Base-by-base conservation (phyloP, 2,888 invertebrate genomes). In the Eulithis prunata region DNA sequence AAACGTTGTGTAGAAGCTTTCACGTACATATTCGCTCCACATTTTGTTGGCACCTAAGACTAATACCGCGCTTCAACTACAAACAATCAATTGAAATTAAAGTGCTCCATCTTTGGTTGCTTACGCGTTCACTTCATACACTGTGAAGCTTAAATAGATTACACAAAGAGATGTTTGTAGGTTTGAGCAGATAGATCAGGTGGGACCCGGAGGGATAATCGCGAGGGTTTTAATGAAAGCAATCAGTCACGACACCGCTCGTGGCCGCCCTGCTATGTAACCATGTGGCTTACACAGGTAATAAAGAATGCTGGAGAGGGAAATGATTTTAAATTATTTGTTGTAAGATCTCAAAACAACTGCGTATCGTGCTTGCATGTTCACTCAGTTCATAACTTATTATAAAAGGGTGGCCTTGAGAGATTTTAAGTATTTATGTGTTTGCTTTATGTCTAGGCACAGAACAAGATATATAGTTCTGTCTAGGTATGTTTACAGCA, bases 171-270 rank as follows among this genome's bases (percentile, higher is more conserved):
- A 66, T 62, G 69, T 71, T 69, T 64, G 72, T 74, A 68, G 64
- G 65, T 65, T 69, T 55, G 64, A 67, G 64, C 63, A 68, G 68
- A 77, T 75, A 80, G 75, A 77, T 78, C 76, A 78, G 80, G 80
- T 80, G 80, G 72, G 75, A 71, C 69, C 74, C 64, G 59, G 69
- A 78, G 73, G 77, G 78, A 80, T 82, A 78, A 79, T 78, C 78
- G 73, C 64, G 73, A 72, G 73, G 78, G 77, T 78, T 81, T 77
- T 82, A 83, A 83, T 82, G 82, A 82, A 82, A 79, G 76, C 76
- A 75, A 82, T 82, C 78, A 75, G 76, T 83, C 78, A 82, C 76
- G 74, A 52, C 67, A 60, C 73, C 74, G 73, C 75, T 67, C 65
- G 63, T 70, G 65, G 66, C 54, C 58, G 46, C 67, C 43, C 21